phyloP scores from a whole-genome alignment of 2,113 vertebrate genomes.

The Candoia aspera region DNA sequence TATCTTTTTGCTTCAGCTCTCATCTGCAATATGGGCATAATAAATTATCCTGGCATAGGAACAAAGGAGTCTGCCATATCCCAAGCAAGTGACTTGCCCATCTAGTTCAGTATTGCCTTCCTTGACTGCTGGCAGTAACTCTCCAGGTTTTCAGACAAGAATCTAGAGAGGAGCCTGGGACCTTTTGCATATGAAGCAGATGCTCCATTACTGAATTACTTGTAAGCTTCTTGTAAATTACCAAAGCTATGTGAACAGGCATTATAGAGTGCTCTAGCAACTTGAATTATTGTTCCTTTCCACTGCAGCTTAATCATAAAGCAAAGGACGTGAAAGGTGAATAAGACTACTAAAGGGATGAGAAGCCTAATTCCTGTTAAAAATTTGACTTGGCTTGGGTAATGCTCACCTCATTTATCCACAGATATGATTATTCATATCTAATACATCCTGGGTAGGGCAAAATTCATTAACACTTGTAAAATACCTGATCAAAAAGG shows the following conservation, averaged over 20 bases:
- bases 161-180: neutral
- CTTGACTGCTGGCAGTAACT: neutral
- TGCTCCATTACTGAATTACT: neutral
- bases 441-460: constrained; percentile 7
- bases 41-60: neutral
- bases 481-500: neutral
- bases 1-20: neutral
- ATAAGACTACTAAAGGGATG: neutral
- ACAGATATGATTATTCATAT: neutral
- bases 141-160: neutral
- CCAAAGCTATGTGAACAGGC: neutral
- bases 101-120: neutral
- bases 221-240: neutral
- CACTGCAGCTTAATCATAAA: neutral
- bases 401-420: neutral
- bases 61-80: neutral
- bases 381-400: neutral
- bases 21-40: neutral
- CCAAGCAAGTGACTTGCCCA: neutral
- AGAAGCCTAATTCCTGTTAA: neutral
- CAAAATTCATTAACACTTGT: constrained; percentile 19
- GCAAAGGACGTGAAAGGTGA: neutral
- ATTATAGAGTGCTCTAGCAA: neutral
- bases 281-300: neutral
- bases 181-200: neutral